These are phyloP conservation scores for Chironomus striatipennis DNA, from an alignment of 1,140 invertebrate species.

Conservation along the genomic window DNA sequence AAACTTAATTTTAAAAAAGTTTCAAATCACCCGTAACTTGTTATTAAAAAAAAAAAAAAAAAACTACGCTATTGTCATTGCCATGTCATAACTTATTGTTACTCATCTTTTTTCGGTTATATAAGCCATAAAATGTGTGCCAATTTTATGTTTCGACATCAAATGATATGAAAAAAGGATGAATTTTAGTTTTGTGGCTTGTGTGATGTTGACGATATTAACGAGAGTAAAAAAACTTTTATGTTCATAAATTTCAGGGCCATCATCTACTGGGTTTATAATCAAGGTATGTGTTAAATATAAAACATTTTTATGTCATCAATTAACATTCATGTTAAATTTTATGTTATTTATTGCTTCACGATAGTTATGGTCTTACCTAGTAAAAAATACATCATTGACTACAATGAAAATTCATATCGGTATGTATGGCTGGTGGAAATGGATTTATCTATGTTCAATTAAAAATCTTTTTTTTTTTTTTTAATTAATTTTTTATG, in stretches of 20 bases:
- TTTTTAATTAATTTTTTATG: slow-evolving; percentile 11
- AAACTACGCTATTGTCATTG: too few species aligned
- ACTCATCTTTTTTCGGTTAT: too few species aligned
- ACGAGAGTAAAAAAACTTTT: too few species aligned
- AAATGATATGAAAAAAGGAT: neutral
- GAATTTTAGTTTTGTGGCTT: neutral
- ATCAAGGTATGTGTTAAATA: slow-evolving; percentile 38
- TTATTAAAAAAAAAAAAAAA: too few species aligned
- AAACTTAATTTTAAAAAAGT: too few species aligned
- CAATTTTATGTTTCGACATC: too few species aligned
- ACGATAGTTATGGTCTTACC: slow-evolving; percentile 66
- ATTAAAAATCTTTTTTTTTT: neutral
- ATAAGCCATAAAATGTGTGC: too few species aligned
- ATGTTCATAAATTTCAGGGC: slow-evolving; percentile 44
- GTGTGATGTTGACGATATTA: neutral
- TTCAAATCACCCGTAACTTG: too few species aligned
- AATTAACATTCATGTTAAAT: neutral
- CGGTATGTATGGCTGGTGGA: slow-evolving; percentile 40
- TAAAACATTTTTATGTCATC: neutral
- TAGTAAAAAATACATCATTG: slow-evolving; percentile 71
- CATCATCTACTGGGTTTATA: slow-evolving; percentile 87
- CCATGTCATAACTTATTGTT: too few species aligned
- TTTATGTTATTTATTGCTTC: neutral
- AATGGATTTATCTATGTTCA: slow-evolving; percentile 9
- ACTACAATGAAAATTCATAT: slow-evolving; percentile 70